Base-by-base conservation (phyloP, 1,140 invertebrate species). In the Physella acuta region DNA sequence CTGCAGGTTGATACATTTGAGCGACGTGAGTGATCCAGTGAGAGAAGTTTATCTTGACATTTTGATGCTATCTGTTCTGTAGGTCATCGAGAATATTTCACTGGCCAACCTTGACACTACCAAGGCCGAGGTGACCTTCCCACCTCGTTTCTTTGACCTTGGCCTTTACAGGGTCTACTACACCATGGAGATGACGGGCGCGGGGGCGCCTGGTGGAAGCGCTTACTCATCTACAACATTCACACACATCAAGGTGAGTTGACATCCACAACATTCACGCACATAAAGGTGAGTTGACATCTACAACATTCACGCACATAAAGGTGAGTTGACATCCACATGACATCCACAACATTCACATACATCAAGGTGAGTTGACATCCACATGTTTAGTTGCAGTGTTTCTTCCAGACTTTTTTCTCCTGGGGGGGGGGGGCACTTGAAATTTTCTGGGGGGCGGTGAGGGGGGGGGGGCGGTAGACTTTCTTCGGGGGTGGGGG, bases 101-200 rank as follows among this genome's bases (percentile, higher is more conserved):
- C 61, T 71, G 39, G 17, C 72, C 71, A n/a, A 44, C 20, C 20
- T 82, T 58, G 16, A 24, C 26, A 53, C 61, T 4, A 36, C 28
- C 28, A 78, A 70, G 31, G 73, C 82, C 4, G 78, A 80, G 37
- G 65, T 85, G 24, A 72, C 76, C 11, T 58, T 85, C 3, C 75
- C 76, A 2, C 60, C 68, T 1, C 52, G 53, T 1, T 77, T 75
- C 36, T 71, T 84, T 8, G 62, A 69, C 5, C 77, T 76, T 24
- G 84, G 82, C 3, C 64, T 78, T 0, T 85, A 84, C 69, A 68
- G 75, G 33, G 36, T 79, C 36, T 65, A 59, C 0, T 85, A 82
- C 62, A 78, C 64, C 0, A 70, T 83, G 26, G 66, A 65, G 17
- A 79, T 83, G 76, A 34, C 34, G 26, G 36, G 66, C 2, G 44